These are phyloP conservation scores for Aldrovandia affinis DNA, from an alignment of 2,797 vertebrate genomes.

Conservation along the genomic window DNA sequence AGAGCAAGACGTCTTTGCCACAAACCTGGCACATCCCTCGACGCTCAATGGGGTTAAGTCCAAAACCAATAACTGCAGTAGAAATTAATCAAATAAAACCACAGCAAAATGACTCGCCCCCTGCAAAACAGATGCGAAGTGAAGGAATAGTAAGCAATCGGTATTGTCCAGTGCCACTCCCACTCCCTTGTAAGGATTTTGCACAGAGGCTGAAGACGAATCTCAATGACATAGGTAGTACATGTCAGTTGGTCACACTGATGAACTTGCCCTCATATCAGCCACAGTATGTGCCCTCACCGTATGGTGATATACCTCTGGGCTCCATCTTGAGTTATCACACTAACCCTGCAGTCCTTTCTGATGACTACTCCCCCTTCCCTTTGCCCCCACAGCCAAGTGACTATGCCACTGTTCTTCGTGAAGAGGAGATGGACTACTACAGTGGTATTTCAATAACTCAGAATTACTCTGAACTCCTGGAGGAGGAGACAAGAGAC, in stretches of 20 bases:
- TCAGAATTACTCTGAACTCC: background rate
- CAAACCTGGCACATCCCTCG: constrained; percentile 32
- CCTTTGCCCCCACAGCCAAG: constrained; percentile 19
- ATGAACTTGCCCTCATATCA: background rate
- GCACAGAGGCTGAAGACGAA: background rate
- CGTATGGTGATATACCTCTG: constrained; percentile 2
- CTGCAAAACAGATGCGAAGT: background rate
- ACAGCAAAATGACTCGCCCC: background rate
- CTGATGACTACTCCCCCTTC: background rate
- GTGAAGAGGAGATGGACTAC: background rate
- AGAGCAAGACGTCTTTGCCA: constrained; percentile 26
- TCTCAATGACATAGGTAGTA: constrained; percentile 15
- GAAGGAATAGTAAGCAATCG: background rate
- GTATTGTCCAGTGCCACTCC: no score
- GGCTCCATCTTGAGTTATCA: background rate
- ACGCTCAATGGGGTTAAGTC: constrained; percentile 10
- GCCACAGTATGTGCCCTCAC: background rate
- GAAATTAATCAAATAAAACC: background rate
- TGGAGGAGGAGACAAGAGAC: constrained; percentile 3
- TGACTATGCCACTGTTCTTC: background rate
- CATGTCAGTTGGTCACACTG: background rate
- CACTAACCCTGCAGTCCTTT: background rate
- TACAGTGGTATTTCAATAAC: constrained; percentile 4
- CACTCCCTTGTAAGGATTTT: no score
- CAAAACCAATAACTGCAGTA: background rate